These are phyloP conservation scores for Parasteatoda tepidariorum DNA, from an alignment of 1,140 invertebrate genomes.

Conservation along the genomic window DNA sequence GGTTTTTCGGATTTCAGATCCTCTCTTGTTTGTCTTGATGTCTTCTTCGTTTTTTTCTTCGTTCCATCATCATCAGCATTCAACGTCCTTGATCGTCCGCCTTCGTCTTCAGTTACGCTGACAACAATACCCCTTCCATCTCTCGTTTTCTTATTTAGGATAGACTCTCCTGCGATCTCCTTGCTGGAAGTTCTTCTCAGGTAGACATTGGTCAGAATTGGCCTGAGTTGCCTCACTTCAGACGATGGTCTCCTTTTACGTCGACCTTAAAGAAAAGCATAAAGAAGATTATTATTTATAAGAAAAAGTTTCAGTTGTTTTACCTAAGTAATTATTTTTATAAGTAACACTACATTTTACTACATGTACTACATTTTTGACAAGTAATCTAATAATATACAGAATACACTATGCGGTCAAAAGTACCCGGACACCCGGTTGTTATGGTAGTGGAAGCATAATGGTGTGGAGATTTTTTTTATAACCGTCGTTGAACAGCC, in stretches of 20 bases:
- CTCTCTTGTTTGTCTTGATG: background rate
- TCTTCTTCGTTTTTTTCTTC: background rate
- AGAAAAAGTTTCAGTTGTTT: too few species aligned
- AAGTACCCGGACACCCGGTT: too few species aligned
- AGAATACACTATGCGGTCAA: too few species aligned
- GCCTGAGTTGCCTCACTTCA: slow-evolving; percentile 28
- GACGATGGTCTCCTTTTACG: background rate
- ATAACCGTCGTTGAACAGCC: too few species aligned
- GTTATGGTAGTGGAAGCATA: too few species aligned
- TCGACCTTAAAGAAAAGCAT: background rate
- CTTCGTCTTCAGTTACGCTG: background rate
- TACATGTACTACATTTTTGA: too few species aligned
- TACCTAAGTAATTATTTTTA: too few species aligned
- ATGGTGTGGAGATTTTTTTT: too few species aligned
- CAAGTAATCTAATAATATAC: too few species aligned
- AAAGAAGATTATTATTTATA: too few species aligned
- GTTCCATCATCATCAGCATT: background rate
- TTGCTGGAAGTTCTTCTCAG: slow-evolving; percentile 12
- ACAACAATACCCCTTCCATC: background rate
- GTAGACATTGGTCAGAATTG: slow-evolving; percentile 51
- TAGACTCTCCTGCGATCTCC: slow-evolving; percentile 45
- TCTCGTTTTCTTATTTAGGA: background rate
- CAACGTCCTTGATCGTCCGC: background rate
- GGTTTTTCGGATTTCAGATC: slow-evolving; percentile 2
- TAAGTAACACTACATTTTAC: too few species aligned